phyloP scores from a whole-genome alignment of 2,888 invertebrate genomes.

The Chrysolina americana region DNA sequence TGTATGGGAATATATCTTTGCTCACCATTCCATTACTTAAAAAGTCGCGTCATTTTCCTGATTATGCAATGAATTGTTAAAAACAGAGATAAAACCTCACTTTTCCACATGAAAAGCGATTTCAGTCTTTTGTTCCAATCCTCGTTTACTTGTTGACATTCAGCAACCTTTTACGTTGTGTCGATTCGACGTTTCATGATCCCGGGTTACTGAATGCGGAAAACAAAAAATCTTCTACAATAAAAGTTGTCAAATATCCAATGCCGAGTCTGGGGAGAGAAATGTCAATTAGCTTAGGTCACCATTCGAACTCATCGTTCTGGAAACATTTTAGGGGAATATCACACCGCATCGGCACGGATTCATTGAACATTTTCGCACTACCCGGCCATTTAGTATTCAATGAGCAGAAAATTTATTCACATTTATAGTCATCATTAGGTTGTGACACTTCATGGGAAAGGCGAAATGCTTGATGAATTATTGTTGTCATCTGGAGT shows the following conservation, averaged over 20 bases:
- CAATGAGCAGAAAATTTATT: constrained; percentile 69
- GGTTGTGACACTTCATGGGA: constrained; percentile 32
- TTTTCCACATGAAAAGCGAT: too few relatives aligned
- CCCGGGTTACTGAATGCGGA: background rate
- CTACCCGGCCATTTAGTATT: constrained; percentile 66
- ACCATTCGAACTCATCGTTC: constrained; percentile 60
- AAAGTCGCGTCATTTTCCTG: too few relatives aligned
- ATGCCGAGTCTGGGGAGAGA: constrained; percentile 54
- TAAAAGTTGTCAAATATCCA: constrained; percentile 59
- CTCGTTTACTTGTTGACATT: background rate
- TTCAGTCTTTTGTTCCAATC: background rate
- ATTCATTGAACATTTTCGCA: constrained; percentile 63
- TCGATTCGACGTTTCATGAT: background rate
- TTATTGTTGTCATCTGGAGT: constrained; percentile 9
- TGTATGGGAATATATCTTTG: too few relatives aligned
- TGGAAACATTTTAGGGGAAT: constrained; percentile 62
- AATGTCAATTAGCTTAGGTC: constrained; percentile 62
- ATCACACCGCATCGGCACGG: constrained; percentile 57
- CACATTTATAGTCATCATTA: constrained; percentile 46
- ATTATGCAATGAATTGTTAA: too few relatives aligned
- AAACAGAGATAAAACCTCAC: too few relatives aligned
- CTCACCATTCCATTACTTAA: too few relatives aligned
- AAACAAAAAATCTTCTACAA: constrained; percentile 40
- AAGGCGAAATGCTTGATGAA: constrained; percentile 23
- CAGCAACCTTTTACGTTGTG: background rate